Base-by-base conservation (phyloP, 64 coral and sea anemone genomes). In the Pocillopora verrucosa region DNA sequence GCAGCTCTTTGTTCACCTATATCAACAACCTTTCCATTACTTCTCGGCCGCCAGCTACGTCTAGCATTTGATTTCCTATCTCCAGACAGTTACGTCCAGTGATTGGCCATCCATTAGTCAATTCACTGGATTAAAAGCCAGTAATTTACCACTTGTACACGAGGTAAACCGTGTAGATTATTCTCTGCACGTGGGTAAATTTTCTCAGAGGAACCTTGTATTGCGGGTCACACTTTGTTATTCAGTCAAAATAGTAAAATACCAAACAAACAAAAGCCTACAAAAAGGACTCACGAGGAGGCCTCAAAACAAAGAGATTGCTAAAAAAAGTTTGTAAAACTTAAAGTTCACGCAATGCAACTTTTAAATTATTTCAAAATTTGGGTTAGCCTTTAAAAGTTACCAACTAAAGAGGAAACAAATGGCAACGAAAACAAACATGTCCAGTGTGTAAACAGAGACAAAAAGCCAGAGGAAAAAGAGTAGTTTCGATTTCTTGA, bases 191-290 rank as follows among this genome's bases (percentile, higher is more conserved):
- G 67, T 70, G 67, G 6, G 5, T 11, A 20, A 25, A 70, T 70
- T 63, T 63, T 63, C 25, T 24, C 25, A 10, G 20, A n/a, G 22
- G 67, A 10, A n/a, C 22, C 67, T 12, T 70, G 67, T n/a, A 5
- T 70, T 70, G 10, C 67, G n/a, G 67, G 67, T 70, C 67, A 70
- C n/a, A 24, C n/a, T 70, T 70, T 70, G 67, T 70, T 70, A 70
- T 70, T 70, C 67, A 70, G 67, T 10, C 22, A 30, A 63, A 70
- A 70, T 5, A 70, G 22, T 11, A 70, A 11, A 70, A 24, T 10
- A 70, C 67, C 67, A 11, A 24, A 24, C 65, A 69, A 69, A 69
- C 65, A 69, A n/a, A 10, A 69, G 24, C 20, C 9, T 5, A 70
- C n/a, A 70, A 70, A 51, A n/a, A n/a, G 20, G 3, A 70, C n/a